Percentiles rank a stretch among this genome's conserved stretches.
phyloP scores from a whole-genome alignment of 2,888 invertebrate species.

The Caenorhabditis sp. region DNA sequence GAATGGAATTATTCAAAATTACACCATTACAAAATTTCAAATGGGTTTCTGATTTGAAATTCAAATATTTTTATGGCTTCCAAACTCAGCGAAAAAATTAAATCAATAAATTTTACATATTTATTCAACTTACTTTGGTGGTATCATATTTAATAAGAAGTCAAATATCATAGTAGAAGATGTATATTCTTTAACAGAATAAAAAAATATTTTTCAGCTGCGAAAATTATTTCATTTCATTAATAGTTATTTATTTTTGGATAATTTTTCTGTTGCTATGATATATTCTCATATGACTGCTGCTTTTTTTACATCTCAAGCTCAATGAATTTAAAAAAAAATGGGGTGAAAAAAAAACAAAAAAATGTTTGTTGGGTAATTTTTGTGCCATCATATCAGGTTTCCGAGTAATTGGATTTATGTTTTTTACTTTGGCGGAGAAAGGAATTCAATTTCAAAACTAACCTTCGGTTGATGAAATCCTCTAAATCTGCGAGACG shows the following conservation, averaged over 20 bases:
- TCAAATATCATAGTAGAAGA: not conserved
- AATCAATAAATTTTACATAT: too few relatives aligned
- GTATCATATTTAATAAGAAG: not conserved
- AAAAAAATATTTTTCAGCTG: not conserved
- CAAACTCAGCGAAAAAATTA: too few relatives aligned
- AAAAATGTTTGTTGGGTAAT: not conserved
- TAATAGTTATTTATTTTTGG: too few relatives aligned
- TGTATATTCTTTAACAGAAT: too few relatives aligned
- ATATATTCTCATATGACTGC: not conserved
- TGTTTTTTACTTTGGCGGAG: not conserved
- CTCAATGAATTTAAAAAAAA: not conserved
- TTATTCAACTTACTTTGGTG: not conserved
- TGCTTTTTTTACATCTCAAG: not conserved
- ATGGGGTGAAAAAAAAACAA: not conserved
- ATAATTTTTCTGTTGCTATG: too few relatives aligned
- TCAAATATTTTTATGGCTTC: not conserved
- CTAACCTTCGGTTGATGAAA: conserved; percentile 57
- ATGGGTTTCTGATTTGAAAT: not conserved
- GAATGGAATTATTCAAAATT: not conserved
- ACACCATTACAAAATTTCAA: not conserved
- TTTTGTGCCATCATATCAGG: not conserved
- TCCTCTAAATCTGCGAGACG: conserved; percentile 57
- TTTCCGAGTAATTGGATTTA: not conserved
- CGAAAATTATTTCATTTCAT: too few relatives aligned
- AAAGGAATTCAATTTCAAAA: not conserved